Percentiles rank a stretch among this genome's conserved stretches.
Conservation (phyloP, 2,113 vertebrate genomes). For the Mastomys natalensis region DNA sequence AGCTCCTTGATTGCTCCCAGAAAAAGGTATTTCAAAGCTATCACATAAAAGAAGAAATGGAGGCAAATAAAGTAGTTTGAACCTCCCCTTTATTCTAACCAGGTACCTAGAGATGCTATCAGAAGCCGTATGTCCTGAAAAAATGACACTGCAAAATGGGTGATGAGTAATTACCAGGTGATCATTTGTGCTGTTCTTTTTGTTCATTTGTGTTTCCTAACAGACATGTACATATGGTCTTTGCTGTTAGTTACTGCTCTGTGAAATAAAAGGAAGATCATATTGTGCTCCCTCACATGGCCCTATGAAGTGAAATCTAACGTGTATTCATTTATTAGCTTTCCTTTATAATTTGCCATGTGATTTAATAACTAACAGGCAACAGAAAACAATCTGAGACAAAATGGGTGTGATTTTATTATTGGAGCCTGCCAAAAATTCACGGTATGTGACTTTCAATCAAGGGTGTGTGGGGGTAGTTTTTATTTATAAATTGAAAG, state of each 20-base stretch:
- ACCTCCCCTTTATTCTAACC: background rate
- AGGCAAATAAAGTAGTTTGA: background rate
- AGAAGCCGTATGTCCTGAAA: slow-evolving; percentile 6
- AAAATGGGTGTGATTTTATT: slow-evolving; percentile 57
- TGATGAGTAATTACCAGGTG: slow-evolving; percentile 42
- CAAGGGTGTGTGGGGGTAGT: background rate
- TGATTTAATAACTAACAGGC: slow-evolving; percentile 37
- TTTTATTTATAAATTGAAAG: slow-evolving; percentile 60
- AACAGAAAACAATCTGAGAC: slow-evolving; percentile 34
- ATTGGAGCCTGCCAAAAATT: slow-evolving; percentile 45
- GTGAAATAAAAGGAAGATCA: background rate
- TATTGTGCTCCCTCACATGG: background rate
- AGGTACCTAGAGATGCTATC: background rate
- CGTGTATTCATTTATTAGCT: background rate
- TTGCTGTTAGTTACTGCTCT: slow-evolving; percentile 10
- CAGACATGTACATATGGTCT: background rate
- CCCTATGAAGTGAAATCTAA: slow-evolving; percentile 22
- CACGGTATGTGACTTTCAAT: background rate
- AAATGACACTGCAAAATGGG: background rate
- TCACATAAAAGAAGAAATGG: slow-evolving; percentile 29
- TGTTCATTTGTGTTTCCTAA: slow-evolving; percentile 6
- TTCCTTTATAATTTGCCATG: background rate
- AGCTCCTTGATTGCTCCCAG: slow-evolving; percentile 3
- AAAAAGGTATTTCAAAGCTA: slow-evolving; percentile 53
- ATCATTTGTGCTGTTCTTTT: slow-evolving; percentile 31